Conservation (phyloP, 2,797 vertebrate species). For the Craterocephalus amniculus region DNA sequence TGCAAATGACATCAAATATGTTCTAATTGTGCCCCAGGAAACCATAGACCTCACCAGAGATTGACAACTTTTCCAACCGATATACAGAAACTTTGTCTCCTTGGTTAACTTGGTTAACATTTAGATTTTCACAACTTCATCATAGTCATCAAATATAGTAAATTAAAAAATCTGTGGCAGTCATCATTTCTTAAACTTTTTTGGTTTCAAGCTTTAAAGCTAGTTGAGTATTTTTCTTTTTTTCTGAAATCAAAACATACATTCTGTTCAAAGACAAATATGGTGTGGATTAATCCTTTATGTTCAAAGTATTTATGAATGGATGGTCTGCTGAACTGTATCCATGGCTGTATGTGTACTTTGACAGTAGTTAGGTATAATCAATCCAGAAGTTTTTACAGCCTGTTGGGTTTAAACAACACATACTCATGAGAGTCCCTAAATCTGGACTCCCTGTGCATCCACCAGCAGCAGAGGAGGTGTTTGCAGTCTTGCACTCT, state of each 20-base stretch:
- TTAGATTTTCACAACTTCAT: not conserved
- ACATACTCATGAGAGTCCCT: not conserved
- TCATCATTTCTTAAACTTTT: not conserved
- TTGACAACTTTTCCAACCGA: constrained; percentile 5
- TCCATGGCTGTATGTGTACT: not conserved
- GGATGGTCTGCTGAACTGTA: not conserved
- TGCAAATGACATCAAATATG: constrained; percentile 16
- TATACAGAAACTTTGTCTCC: constrained; percentile 10
- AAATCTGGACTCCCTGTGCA: not conserved
- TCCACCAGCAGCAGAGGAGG: not conserved
- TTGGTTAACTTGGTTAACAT: too few relatives aligned
- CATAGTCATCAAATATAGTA: not conserved
- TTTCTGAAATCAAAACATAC: too few relatives aligned
- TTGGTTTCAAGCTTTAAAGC: too few relatives aligned
- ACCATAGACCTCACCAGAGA: constrained; percentile 1
- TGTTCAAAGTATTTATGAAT: not conserved
- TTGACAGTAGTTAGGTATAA: not conserved
- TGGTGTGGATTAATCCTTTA: not conserved
- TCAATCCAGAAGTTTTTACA: not conserved
- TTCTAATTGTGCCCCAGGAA: constrained; percentile 24
- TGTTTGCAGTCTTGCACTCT: not conserved
- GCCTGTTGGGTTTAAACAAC: not conserved
- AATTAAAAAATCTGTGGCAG: constrained; percentile 1
- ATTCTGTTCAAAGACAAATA: too few relatives aligned
- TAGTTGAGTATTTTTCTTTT: too few relatives aligned